phyloP scores from a whole-genome alignment of 1,140 invertebrate species.

The Euglossa dilemma region DNA sequence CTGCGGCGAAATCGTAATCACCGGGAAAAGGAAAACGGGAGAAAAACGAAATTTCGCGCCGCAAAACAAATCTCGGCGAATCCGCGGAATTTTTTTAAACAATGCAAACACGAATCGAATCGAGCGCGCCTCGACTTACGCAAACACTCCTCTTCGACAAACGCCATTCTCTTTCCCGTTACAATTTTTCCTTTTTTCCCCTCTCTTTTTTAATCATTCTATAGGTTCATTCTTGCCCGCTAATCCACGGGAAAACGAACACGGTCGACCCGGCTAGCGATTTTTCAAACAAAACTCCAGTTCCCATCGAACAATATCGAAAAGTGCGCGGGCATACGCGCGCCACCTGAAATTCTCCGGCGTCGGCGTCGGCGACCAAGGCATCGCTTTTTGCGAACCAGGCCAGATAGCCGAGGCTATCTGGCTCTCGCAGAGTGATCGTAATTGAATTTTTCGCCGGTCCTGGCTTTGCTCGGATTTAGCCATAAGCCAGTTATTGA shows the following conservation, averaged over 20 bases:
- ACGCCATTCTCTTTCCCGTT: neutral
- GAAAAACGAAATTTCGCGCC: too few relatives aligned
- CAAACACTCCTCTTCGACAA: neutral
- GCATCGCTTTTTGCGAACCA: neutral
- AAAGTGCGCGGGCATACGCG: neutral
- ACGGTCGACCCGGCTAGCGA: neutral
- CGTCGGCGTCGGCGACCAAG: too few relatives aligned
- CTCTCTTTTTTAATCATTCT: neutral
- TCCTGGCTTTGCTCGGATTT: conserved; percentile 26
- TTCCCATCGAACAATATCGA: neutral
- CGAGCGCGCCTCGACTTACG: neutral
- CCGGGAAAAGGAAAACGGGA: too few relatives aligned
- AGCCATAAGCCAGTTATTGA: conserved; percentile 23
- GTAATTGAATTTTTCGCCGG: conserved; percentile 30
- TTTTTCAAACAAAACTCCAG: neutral
- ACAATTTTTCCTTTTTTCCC: neutral
- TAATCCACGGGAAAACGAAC: neutral
- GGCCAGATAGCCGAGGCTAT: conserved; percentile 10
- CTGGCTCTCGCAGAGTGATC: conserved; percentile 20
- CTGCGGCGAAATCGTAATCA: too few relatives aligned
- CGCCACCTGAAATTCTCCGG: neutral
- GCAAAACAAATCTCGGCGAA: too few relatives aligned
- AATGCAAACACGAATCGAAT: neutral
- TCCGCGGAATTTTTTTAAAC: neutral
- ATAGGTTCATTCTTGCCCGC: neutral